phyloP scores from a whole-genome alignment of 2,113 vertebrate species.

The Lepidothrix coronata region DNA sequence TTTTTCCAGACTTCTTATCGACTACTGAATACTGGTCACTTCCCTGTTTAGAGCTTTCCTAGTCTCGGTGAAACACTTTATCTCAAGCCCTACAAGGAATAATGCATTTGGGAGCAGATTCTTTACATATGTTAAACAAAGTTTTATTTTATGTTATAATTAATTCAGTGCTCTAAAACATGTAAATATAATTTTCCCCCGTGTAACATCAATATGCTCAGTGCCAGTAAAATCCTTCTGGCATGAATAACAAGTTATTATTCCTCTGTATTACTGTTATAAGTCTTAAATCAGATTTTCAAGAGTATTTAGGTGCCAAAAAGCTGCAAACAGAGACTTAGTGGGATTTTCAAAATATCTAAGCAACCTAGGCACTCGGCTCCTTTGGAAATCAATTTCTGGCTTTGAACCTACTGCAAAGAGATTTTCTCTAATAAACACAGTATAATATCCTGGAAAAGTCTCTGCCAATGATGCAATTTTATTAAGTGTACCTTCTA shows the following conservation, averaged over 20 bases:
- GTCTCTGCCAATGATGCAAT: neutral
- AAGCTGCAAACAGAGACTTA: neutral
- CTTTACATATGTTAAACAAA: constrained; percentile 43
- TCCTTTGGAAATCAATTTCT: constrained; percentile 21
- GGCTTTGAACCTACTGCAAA: constrained; percentile 35
- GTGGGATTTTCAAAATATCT: constrained; percentile 21
- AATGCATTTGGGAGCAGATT: constrained; percentile 21
- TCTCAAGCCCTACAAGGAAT: neutral
- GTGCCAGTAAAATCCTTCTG: constrained; percentile 46
- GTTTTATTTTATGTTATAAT: constrained; percentile 40
- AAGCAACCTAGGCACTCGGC: neutral
- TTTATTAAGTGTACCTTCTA: neutral
- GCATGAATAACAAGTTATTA: constrained; percentile 34
- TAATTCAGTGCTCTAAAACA: constrained; percentile 46
- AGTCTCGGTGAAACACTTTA: neutral
- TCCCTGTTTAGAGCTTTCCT: neutral
- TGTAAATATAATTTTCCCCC: constrained; percentile 39
- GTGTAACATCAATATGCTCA: constrained; percentile 25
- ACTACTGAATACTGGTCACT: neutral
- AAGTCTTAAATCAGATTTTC: constrained; percentile 31
- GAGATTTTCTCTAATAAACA: constrained; percentile 5
- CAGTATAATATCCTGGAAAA: neutral
- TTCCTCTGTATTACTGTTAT: neutral
- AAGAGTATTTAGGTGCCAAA: neutral
- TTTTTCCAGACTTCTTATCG: neutral